Conservation (phyloP, 2,113 vertebrate genomes). For the Alouatta palliata region DNA sequence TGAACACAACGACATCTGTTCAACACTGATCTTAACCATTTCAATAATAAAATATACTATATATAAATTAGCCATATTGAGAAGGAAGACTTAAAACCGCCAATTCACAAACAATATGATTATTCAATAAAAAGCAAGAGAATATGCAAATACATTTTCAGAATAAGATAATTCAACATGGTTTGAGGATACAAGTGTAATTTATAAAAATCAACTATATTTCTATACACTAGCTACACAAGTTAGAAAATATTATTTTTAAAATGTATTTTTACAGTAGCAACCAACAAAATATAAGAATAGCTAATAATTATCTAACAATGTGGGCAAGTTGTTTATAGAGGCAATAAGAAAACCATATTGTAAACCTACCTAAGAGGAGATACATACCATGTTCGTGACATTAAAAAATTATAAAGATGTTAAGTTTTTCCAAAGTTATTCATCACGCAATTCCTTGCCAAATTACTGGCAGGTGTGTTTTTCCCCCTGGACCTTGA, state of each 20-base stretch:
- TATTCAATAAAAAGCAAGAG: neutral
- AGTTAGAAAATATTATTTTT: neutral
- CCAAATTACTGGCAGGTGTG: neutral
- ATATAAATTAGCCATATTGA: neutral
- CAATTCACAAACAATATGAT: neutral
- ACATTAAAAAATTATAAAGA: neutral
- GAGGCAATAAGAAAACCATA: neutral
- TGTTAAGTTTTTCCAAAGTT: neutral
- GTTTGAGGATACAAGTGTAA: neutral
- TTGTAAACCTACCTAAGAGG: neutral
- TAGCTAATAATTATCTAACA: neutral
- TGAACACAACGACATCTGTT: neutral
- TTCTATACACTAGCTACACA: neutral
- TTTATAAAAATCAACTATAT: neutral
- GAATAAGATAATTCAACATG: neutral
- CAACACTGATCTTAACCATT: neutral
- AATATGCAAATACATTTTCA: slow-evolving; percentile 15
- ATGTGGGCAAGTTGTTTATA: neutral
- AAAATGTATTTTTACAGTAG: neutral
- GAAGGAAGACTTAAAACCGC: neutral
- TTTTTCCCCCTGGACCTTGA: neutral
- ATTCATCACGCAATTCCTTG: neutral
- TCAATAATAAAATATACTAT: neutral
- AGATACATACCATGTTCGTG: neutral
- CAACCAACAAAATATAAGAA: neutral